phyloP scores from a whole-genome alignment of 2,888 invertebrate genomes.

The Xestobium rufovillosum region DNA sequence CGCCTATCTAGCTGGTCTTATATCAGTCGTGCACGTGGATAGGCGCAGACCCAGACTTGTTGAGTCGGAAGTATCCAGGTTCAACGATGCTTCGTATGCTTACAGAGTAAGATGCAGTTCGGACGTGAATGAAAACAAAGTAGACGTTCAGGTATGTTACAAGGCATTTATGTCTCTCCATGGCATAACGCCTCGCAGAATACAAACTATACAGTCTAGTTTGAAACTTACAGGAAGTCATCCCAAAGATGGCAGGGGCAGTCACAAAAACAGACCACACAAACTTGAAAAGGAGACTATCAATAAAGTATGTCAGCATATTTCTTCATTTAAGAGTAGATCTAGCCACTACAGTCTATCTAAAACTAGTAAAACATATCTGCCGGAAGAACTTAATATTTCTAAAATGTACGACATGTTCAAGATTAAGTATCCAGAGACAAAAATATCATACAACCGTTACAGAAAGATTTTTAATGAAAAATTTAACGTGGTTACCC shows the following conservation, averaged over 20 bases:
- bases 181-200: constrained; percentile 5
- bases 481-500: too few species aligned
- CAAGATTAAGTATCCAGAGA: constrained; percentile 1
- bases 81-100: constrained; percentile 4
- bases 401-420: constrained; percentile 3
- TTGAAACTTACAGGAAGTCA: constrained; percentile 5
- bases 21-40: constrained; percentile 1
- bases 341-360: constrained; percentile 6
- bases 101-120: too few species aligned
- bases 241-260: constrained; percentile 3
- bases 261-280: constrained; percentile 6
- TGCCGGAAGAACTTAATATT: too few species aligned
- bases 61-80: too few species aligned
- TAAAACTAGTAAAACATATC: constrained; percentile 7
- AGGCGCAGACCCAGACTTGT: neutral
- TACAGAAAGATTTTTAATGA: constrained; percentile 3
- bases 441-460: constrained; percentile 3
- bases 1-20: constrained; percentile 3
- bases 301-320: constrained; percentile 6
- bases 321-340: constrained; percentile 6
- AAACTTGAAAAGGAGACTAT: constrained; percentile 5
- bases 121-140: neutral
- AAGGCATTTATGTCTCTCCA: constrained; percentile 6
- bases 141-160: constrained; percentile 5
- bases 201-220: constrained; percentile 7